Evolutionary conservation across 2,888 invertebrate genomes (phyloP).

Genomic region (Chloromyia formosa): DNA sequence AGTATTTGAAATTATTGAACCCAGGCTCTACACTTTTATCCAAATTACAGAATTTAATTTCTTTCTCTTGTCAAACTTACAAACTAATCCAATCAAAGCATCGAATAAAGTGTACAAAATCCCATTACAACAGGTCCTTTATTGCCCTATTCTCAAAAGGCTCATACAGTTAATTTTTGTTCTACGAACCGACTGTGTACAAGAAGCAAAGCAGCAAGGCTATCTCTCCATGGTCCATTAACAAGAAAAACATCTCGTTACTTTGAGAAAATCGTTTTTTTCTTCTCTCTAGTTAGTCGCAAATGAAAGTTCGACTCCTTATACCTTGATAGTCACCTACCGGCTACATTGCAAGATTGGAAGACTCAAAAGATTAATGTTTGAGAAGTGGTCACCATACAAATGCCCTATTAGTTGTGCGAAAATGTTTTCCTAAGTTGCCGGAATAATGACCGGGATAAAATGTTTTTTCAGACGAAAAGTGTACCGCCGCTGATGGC

Average conservation of each 20-base stretch:
- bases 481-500: too few relatives aligned
- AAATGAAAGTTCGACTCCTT: background rate
- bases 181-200: background rate
- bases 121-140: slow-evolving; percentile 7
- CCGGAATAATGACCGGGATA: background rate
- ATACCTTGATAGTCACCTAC: background rate
- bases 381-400: background rate
- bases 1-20: too few relatives aligned
- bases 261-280: background rate
- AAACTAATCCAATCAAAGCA: slow-evolving; percentile 18
- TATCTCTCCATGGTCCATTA: background rate
- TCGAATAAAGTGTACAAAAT: slow-evolving; percentile 1
- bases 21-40: too few relatives aligned
- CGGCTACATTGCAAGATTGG: too few relatives aligned
- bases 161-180: background rate
- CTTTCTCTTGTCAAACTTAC: background rate
- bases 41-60: too few relatives aligned
- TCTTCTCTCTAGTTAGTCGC: background rate
- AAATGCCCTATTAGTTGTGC: slow-evolving; percentile 6
- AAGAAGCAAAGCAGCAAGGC: background rate
- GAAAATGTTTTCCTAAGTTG: background rate
- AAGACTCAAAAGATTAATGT: slow-evolving; percentile 16
- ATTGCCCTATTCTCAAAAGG: background rate
- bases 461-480: too few relatives aligned
- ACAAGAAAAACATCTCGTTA: background rate